Percentiles rank a stretch among this genome's conserved stretches.
Conservation (phyloP, 2,113 vertebrate species). For the Pampusana beccarii region DNA sequence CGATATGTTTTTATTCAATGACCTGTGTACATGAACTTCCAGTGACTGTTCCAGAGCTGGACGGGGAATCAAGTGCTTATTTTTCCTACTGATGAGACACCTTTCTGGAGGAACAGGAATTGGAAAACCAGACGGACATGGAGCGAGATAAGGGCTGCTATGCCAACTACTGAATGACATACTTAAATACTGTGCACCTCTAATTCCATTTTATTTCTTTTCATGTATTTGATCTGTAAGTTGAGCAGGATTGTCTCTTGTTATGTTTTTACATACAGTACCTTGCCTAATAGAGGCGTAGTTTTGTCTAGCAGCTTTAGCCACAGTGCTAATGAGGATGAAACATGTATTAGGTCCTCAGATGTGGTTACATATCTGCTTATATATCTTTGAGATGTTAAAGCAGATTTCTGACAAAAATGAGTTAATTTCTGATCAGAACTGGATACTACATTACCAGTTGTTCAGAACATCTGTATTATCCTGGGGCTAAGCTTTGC, state of each 20-base stretch:
- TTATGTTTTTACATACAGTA: too few species aligned
- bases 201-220: background rate
- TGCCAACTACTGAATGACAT: background rate
- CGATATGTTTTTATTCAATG: background rate
- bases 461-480: background rate
- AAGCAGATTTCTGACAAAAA: background rate
- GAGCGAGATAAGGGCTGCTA: background rate
- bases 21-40: background rate
- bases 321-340: too few species aligned
- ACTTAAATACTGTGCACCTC: background rate
- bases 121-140: background rate
- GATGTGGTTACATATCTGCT: background rate
- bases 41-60: background rate
- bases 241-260: background rate
- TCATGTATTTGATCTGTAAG: background rate
- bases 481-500: background rate
- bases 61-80: too few species aligned
- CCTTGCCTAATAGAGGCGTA: background rate
- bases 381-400: background rate
- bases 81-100: too few species aligned
- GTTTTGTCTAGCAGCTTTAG: background rate
- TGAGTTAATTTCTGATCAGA: background rate
- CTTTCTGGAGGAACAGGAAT: background rate
- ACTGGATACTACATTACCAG: background rate
- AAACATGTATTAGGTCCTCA: background rate